Base-by-base conservation (phyloP, 2,888 invertebrate genomes). In the Mesodorylaimus sp. region DNA sequence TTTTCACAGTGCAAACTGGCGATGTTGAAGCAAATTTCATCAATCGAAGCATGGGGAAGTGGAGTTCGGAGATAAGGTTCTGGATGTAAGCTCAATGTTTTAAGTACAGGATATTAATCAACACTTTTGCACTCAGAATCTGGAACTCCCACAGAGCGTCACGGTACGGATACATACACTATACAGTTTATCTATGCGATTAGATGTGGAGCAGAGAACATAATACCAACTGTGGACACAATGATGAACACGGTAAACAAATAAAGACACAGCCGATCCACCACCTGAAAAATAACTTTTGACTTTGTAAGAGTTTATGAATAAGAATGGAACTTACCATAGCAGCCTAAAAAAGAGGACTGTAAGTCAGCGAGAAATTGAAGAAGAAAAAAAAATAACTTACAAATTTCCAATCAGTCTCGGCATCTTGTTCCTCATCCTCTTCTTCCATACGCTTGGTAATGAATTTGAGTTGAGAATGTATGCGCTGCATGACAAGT, bases 191-290 rank as follows among this genome's bases (percentile, higher is more conserved):
- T 32, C 16, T 16, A 32, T 16, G 32, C 41, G 7, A 25, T 21
- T 10, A 53, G 28, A 53, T 47, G 38, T 5, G 51, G 42, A 13
- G 52, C 52, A 10, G 19, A 25, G 28, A 52, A 47, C 7, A 52
- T 39, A 25, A 52, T 53, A 16, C 47, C 39, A 5, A 21, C 16
- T 5, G 50, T 52, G 2, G 52, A 47, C 2, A 32, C 36, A n/a
- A 52, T 16, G 21, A 52, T 52, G 32, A 44, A 53, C 10, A 50
- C 21, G 21, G 52, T 37, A 39, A 52, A 52, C 16, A 47, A 37
- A 39, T 36, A 53, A 3, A 52, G 28, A 27, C 52, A 52, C 7
- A 52, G n/a, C 16, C 52, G 7, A 28, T 52, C 52, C 2, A 52
- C 47, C 24, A 52, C 47, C 53, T n/a, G n/a, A n/a, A n/a, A n/a